These are phyloP conservation scores for Heliconius hermathena DNA, from an alignment of 1,140 invertebrate genomes.

Conservation along the genomic window DNA sequence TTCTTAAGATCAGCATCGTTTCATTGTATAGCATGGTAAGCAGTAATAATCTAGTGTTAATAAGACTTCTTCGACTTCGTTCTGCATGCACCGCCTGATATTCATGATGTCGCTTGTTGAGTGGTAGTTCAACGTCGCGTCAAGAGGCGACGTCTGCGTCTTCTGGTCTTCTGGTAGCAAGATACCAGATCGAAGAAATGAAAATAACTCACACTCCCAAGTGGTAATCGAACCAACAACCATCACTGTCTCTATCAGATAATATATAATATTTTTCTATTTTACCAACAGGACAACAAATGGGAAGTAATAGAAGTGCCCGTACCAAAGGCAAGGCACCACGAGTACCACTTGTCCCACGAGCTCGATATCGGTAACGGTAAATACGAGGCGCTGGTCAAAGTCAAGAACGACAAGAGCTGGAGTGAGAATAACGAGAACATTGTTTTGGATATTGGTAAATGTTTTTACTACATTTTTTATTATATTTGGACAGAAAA, in stretches of 20 bases:
- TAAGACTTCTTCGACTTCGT: too few relatives aligned
- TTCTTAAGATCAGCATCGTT: too few relatives aligned
- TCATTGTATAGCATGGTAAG: background rate
- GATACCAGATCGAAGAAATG: background rate
- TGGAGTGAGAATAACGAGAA: constrained; percentile 54
- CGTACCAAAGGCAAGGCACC: constrained; percentile 40
- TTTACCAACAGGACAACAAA: constrained; percentile 44
- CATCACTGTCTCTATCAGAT: background rate
- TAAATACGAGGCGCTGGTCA: constrained; percentile 55
- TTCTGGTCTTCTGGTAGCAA: too few relatives aligned
- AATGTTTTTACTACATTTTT: constrained; percentile 28
- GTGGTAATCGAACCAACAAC: too few relatives aligned
- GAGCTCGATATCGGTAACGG: constrained; percentile 47
- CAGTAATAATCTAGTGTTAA: background rate
- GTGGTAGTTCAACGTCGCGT: too few relatives aligned
- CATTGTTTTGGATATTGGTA: constrained; percentile 54
- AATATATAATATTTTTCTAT: background rate
- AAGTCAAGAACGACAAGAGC: constrained; percentile 60
- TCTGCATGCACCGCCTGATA: too few relatives aligned
- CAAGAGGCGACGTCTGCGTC: too few relatives aligned
- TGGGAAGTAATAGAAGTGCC: constrained; percentile 49
- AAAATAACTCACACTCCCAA: background rate
- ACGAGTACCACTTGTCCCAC: constrained; percentile 54
- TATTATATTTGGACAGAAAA: background rate
- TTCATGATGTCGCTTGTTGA: too few relatives aligned